phyloP scores from a whole-genome alignment of 2,113 vertebrate species.

The Plectropomus leopardus region DNA sequence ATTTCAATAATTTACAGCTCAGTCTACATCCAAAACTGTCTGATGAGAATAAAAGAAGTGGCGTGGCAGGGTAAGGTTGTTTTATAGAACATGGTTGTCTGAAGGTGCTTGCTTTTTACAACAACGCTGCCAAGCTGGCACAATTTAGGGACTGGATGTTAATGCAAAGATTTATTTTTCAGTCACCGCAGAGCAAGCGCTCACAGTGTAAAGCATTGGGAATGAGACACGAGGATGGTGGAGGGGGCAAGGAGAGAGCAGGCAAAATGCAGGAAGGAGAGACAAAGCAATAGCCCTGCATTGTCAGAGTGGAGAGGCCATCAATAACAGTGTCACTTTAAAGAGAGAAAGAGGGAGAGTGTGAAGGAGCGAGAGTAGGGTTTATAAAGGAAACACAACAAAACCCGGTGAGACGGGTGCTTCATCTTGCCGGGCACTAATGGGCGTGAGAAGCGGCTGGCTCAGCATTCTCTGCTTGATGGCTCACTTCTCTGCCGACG shows the following conservation, averaged over 20 bases:
- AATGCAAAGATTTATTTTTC: slow-evolving; percentile 44
- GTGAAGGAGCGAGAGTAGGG: slow-evolving; percentile 56
- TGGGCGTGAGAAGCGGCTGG: slow-evolving; percentile 71
- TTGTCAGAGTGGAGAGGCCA: slow-evolving; percentile 78
- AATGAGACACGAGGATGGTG: slow-evolving; percentile 28
- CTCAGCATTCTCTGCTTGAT: slow-evolving; percentile 73
- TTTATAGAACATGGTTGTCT: slow-evolving; percentile 2
- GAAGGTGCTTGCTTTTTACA: slow-evolving; percentile 14
- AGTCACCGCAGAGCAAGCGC: slow-evolving; percentile 12
- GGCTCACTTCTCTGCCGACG: slow-evolving; percentile 81
- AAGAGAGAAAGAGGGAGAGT: slow-evolving; percentile 65
- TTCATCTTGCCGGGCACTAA: slow-evolving; percentile 77
- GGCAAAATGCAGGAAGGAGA: slow-evolving; percentile 53
- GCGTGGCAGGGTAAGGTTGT: not conserved
- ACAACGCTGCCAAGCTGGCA: slow-evolving; percentile 16
- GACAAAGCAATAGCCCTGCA: slow-evolving; percentile 71
- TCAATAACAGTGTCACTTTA: slow-evolving; percentile 77
- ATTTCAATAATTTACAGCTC: slow-evolving; percentile 82
- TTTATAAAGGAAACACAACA: slow-evolving; percentile 77
- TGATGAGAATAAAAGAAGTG: slow-evolving; percentile 32
- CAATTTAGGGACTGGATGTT: slow-evolving; percentile 28
- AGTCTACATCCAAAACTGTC: slow-evolving; percentile 45
- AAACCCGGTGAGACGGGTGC: slow-evolving; percentile 61
- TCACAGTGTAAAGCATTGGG: not conserved
- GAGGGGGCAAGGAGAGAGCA: slow-evolving; percentile 23